Evolutionary conservation across 2,888 invertebrate genomes (phyloP), one percentile per base, ranked within the genome.

Genomic region (Hirudinaria manillensis): DNA sequence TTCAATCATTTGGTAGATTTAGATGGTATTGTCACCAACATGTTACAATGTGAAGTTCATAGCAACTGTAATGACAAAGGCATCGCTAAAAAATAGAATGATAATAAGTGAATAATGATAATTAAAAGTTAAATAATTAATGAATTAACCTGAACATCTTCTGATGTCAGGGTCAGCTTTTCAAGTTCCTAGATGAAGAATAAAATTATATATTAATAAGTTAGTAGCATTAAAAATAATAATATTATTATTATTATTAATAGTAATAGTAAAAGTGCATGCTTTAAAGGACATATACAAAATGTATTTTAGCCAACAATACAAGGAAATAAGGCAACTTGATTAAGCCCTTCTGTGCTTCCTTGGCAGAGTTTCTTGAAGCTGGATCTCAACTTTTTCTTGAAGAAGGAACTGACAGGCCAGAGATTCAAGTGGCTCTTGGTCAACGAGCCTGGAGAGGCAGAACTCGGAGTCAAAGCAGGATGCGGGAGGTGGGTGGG

Each of bases 331-430:
- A n/a, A n/a, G n/a, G n/a, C n/a, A n/a, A 45, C 70, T 45, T 70
- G 70, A 38, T 70, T 70, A 38, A 70, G 70, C 7, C 70, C 70
- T 70, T 70, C 70, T 19, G 45, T 24, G 24, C 70, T 70, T 1
- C 70, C 70, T n/a, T 70, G 70, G 7, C 34, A 38, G 10, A 61
- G 61, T 61, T 61, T 61, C 29, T 61, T 61, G 6, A 61, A 61
- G n/a, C 61, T 61, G 3, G 61, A 24, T 29, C 61, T 61, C 29
- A 24, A 24, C 61, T 29, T 61, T n/a, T 61, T 61, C 61, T 61
- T 61, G n/a, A 61, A 29, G 61, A 61, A 61, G 29, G 61, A 61
- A n/a, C 61, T 29, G 24, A 29, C 24, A 61, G 61, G 61, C 61
- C 61, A 61, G 7, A 61, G 29, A 29, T 61, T 61, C 29, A 29